phyloP scores from a whole-genome alignment of 2,113 vertebrate species.

The Speoplatyrhinus poulsoni region DNA sequence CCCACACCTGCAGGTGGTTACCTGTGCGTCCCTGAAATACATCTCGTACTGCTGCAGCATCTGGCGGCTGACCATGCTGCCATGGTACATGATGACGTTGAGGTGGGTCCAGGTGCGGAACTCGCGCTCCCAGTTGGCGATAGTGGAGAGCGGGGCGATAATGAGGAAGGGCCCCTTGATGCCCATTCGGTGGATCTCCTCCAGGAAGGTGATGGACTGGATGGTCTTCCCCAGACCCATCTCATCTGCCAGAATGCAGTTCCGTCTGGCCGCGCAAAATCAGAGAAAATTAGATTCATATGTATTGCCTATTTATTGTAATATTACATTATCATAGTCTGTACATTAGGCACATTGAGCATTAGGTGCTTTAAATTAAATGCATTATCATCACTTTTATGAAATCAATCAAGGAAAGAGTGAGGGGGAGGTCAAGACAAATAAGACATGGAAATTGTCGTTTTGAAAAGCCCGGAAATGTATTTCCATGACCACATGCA shows the following conservation, averaged over 20 bases:
- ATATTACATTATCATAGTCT: too few relatives aligned
- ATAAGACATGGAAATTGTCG: not conserved
- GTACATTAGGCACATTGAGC: too few relatives aligned
- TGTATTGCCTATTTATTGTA: too few relatives aligned
- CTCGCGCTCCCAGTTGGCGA: slow-evolving; percentile 97
- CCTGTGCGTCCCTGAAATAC: slow-evolving; percentile 97
- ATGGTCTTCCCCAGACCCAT: slow-evolving; percentile 99
- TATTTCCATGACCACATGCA: too few relatives aligned
- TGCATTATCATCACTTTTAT: too few relatives aligned
- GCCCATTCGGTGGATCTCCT: slow-evolving; percentile 88
- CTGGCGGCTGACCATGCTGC: slow-evolving; percentile 95
- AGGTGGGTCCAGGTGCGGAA: slow-evolving; percentile 95
- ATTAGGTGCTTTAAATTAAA: too few relatives aligned
- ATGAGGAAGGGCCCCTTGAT: slow-evolving; percentile 94
- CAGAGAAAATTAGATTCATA: not conserved
- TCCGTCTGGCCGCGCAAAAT: slow-evolving; percentile 75
- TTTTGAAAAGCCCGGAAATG: not conserved
- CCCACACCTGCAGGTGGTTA: slow-evolving; percentile 42
- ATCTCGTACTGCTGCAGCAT: slow-evolving; percentile 99
- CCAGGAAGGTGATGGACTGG: slow-evolving; percentile 97
- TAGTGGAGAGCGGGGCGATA: slow-evolving; percentile 97
- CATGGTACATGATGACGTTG: slow-evolving; percentile 96
- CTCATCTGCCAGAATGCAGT: slow-evolving; percentile 99
- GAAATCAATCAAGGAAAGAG: not conserved
- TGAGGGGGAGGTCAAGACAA: not conserved